These are phyloP conservation scores for Enteromius viviparus DNA, from an alignment of 2,797 vertebrate species.

Conservation along the genomic window DNA sequence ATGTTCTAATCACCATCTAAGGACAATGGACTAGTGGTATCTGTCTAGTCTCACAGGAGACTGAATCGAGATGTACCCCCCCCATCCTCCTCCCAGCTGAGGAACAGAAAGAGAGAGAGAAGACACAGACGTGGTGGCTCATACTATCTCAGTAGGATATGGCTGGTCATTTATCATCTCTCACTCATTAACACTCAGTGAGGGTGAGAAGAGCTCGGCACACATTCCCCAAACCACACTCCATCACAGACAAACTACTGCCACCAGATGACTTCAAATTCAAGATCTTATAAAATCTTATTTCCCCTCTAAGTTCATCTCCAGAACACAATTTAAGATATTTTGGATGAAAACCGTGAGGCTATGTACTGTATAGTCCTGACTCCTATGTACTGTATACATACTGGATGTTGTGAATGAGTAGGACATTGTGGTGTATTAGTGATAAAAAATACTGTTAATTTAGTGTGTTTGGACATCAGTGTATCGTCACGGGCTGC, in stretches of 20 bases:
- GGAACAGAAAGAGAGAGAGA: background rate
- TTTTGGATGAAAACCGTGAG: too few species aligned
- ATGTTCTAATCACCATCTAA: slow-evolving; percentile 52
- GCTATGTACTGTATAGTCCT: too few species aligned
- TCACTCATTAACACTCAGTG: slow-evolving; percentile 45
- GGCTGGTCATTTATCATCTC: slow-evolving; percentile 41
- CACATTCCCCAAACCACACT: background rate
- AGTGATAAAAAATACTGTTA: too few species aligned
- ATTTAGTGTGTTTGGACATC: too few species aligned
- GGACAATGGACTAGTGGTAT: slow-evolving; percentile 51
- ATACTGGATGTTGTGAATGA: too few species aligned
- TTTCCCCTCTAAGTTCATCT: background rate
- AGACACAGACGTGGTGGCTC: slow-evolving; percentile 5
- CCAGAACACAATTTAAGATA: too few species aligned
- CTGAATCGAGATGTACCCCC: slow-evolving; percentile 52
- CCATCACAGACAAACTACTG: slow-evolving; percentile 15
- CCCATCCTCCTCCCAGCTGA: slow-evolving; percentile 41
- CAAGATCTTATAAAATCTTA: background rate
- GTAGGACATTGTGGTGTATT: too few species aligned
- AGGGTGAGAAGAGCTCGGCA: slow-evolving; percentile 22
- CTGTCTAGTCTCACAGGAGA: slow-evolving; percentile 54
- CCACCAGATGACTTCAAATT: background rate
- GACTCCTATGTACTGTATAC: too few species aligned
- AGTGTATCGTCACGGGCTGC: too few species aligned
- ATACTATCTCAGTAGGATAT: slow-evolving; percentile 21